Evolutionary conservation across 1,140 invertebrate species (phyloP).

Genomic region (Bombus cullumanus): DNA sequence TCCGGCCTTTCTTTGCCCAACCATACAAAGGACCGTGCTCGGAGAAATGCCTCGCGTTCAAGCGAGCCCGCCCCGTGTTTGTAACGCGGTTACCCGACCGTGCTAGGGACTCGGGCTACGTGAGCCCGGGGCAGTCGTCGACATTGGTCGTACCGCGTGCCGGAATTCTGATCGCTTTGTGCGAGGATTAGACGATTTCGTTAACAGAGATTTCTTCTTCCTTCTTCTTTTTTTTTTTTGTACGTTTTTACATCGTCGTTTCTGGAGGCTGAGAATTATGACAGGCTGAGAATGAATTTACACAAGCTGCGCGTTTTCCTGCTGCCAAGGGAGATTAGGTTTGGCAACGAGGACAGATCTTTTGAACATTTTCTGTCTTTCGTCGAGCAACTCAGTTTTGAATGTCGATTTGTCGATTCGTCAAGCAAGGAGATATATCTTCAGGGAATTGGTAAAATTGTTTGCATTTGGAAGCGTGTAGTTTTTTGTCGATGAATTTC

Average conservation of each 20-base stretch:
- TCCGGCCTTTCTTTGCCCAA: slow-evolving; percentile 31
- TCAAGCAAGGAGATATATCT: too few relatives aligned
- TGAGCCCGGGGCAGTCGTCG: neutral
- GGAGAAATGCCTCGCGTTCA: slow-evolving; percentile 5
- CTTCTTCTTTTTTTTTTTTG: neutral
- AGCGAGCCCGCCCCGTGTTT: neutral
- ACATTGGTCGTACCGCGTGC: neutral
- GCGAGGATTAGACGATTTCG: neutral
- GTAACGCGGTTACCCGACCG: slow-evolving; percentile 34
- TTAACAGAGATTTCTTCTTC: neutral
- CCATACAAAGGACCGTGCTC: slow-evolving; percentile 9
- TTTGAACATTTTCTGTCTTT: too few relatives aligned
- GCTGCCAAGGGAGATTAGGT: too few relatives aligned
- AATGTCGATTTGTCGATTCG: too few relatives aligned
- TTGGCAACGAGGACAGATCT: too few relatives aligned
- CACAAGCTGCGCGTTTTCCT: too few relatives aligned
- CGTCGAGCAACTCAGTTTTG: too few relatives aligned
- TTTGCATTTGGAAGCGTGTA: neutral
- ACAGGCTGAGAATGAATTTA: too few relatives aligned
- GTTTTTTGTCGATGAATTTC: neutral
- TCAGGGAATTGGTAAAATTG: too few relatives aligned
- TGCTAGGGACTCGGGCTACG: neutral
- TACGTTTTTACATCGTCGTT: neutral
- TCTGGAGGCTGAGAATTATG: too few relatives aligned
- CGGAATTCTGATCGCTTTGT: neutral